Evolutionary conservation across 2,888 invertebrate species (phyloP), one percentile per base, ranked within the genome.

Genomic region (Cephus nigrinus): DNA sequence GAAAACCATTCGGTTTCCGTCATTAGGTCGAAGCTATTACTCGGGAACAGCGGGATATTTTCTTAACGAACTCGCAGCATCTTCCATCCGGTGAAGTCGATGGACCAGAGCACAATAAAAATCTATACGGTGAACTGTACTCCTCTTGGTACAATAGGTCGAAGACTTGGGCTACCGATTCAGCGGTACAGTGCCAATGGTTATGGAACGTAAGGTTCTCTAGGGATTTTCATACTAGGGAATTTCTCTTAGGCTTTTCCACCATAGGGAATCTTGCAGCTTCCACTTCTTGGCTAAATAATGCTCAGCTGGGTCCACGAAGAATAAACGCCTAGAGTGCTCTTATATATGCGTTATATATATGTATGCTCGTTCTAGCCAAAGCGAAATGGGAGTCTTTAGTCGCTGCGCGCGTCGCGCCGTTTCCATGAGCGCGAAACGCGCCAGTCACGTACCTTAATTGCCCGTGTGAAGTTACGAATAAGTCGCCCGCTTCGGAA

Each of bases 391-490:
- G 80, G 82, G 81, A 85, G 86, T 85, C 84, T 82, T 85, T 86
- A 86, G 86, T 86, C 84, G 86, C 82, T 82, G 83, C 84, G 83
- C 84, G 79, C 23, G 71, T 23, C 32, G 31, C 73, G 85, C 84
- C 85, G 85, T 85, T 87, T 87, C 84, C 85, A 86, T 33, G 74
- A 77, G 81, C 83, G 80, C 77, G 82, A 86, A 86, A 82, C 82
- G 84, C 83, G 86, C 83, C 86, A 88, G 90, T 90, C 90, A 90
- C 89, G 87, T 88, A 85, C 79, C 86, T 90, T 90, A 90, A 90
- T 90, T 90, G 90, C 88, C 85, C 55, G 55, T 55, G 55, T 55
- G 55, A 55, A 55, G 55, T 55, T 55, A 55, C 55, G 55, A 55
- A 55, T 55, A 55, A 55, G 55, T 55, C 55, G 23, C 55, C 55